Percentiles rank a stretch among this genome's conserved stretches.
Conservation (phyloP, 2,113 vertebrate genomes). For the Crotophaga sulcirostris region DNA sequence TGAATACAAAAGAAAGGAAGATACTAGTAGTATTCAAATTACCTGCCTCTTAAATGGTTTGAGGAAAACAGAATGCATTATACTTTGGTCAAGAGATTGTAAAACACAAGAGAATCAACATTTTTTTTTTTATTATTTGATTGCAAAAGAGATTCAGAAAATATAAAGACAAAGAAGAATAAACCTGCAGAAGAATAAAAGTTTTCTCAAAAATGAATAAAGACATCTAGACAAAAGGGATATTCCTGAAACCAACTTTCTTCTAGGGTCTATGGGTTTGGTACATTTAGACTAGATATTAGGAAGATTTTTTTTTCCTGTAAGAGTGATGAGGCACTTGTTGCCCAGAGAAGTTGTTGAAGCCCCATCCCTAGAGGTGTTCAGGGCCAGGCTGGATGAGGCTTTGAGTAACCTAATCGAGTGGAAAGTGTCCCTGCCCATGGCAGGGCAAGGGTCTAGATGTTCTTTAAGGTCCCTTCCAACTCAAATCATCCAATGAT, state of each 20-base stretch:
- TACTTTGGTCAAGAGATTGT: neutral
- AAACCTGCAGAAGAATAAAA: neutral
- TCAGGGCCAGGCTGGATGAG: no score
- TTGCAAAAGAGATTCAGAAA: neutral
- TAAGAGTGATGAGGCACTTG: no score
- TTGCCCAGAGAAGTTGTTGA: no score
- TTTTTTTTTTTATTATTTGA: neutral
- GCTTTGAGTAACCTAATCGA: no score
- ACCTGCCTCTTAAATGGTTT: constrained; percentile 29
- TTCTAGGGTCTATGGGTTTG: neutral
- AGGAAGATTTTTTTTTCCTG: no score
- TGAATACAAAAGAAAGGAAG: constrained; percentile 38
- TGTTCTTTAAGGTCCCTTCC: no score
- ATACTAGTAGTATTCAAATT: constrained; percentile 36
- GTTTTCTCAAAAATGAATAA: neutral
- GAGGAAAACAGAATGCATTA: neutral
- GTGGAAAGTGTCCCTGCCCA: no score
- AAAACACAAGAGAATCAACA: neutral
- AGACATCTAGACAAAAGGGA: neutral
- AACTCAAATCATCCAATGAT: no score
- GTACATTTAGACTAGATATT: no score
- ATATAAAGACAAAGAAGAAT: neutral
- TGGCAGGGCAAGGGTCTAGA: no score
- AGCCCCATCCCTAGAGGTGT: no score
- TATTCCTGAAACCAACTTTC: neutral